Percentiles rank a stretch among this genome's conserved stretches.
phyloP scores from a whole-genome alignment of 2,888 invertebrate genomes.

The Hybos culiciformis region DNA sequence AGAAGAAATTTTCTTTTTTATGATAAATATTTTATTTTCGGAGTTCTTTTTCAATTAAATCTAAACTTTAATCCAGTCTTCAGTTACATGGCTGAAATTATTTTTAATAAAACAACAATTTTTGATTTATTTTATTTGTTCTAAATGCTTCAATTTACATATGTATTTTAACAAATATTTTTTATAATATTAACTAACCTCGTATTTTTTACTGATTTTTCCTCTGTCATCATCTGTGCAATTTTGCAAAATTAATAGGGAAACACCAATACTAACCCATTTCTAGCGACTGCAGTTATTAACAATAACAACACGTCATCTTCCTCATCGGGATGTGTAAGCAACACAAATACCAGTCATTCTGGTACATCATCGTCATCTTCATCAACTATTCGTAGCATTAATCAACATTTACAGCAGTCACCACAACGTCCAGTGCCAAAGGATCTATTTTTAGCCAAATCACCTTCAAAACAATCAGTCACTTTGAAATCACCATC shows the following conservation, averaged over 20 bases:
- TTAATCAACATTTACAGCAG: slow-evolving; percentile 18
- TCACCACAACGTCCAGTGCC: slow-evolving; percentile 2
- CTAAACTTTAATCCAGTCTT: no score
- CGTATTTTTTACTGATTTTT: no score
- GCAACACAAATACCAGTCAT: slow-evolving; percentile 12
- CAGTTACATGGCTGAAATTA: no score
- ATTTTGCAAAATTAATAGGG: slow-evolving; percentile 15
- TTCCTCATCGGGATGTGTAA: slow-evolving; percentile 16
- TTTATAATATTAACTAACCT: neutral
- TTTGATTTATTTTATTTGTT: no score
- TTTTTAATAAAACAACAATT: no score
- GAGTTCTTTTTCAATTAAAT: no score
- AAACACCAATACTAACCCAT: slow-evolving; percentile 30
- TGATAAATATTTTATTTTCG: no score
- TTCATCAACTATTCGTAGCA: slow-evolving; percentile 5
- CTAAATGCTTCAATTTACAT: no score
- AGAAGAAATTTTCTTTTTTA: no score
- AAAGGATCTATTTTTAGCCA: slow-evolving; percentile 2
- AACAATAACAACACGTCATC: slow-evolving; percentile 20
- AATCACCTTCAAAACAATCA: neutral
- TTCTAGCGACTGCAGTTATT: slow-evolving; percentile 25
- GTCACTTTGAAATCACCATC: neutral
- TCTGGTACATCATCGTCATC: slow-evolving; percentile 11
- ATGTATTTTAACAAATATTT: slow-evolving; percentile 2
- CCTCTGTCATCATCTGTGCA: no score